Base-by-base conservation (phyloP, 2,113 vertebrate species). In the Dendropsophus ebraccatus region DNA sequence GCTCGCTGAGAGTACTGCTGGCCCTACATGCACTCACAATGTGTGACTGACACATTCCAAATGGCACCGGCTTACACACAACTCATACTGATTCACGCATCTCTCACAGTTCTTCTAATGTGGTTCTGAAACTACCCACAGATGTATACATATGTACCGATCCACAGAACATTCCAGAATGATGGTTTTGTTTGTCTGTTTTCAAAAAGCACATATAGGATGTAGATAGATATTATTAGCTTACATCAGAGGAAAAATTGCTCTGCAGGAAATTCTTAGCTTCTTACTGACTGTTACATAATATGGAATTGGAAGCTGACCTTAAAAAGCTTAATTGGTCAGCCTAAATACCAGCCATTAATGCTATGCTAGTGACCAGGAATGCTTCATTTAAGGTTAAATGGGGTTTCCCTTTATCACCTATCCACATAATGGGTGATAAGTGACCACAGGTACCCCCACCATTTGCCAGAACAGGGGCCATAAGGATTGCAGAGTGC, bases 41-140 rank as follows among this genome's bases (percentile, higher is more conserved):
- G 70, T 74, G 69, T 62, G 82, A 75, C 54, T 62, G 82, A 75
- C 70, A 84, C 82, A 74, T 83, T 56, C 81, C 81, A 72, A 72
- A n/a, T 21, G 19, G 81, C 65, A 54, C 25, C 28, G 2, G 14
- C 47, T 41, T 83, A n/a, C 35, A 58, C 13, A 74, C 32, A 32
- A 50, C 23, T 21, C 28, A 50, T 50, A 47, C 35, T 50, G 80
- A 21, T 47, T n/a, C 56, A 13, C 45, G 12, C 76, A 37, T 11
- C 28, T 52, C 76, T 7, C 32, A 23, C 25, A 7, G 73, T 11
- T 17, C 17, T 50, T 49, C 45, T 69, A 14, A 30, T 67, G 62
- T 32, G 25, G 25, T 32, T 16, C 13, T 32, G 14, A 8, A 60
- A 60, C 8, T n/a, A n/a, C n/a, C n/a, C n/a, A n/a, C n/a, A n/a